These are phyloP conservation scores for Tetramorium alpestre DNA, from an alignment of 1,140 invertebrate genomes.

Conservation along the genomic window DNA sequence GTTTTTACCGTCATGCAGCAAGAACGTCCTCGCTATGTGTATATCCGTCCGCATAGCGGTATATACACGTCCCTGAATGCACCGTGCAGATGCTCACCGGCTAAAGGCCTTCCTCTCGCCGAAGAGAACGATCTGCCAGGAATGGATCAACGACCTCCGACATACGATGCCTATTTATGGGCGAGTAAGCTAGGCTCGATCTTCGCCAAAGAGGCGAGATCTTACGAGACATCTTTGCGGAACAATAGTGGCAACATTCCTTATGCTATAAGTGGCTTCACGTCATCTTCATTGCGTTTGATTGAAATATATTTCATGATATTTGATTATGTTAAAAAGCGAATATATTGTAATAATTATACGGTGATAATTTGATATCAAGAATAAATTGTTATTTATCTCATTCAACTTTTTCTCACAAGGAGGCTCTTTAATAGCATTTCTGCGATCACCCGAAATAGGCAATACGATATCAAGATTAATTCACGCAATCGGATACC, in stretches of 20 bases:
- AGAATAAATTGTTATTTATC: not conserved
- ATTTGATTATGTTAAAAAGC: not conserved
- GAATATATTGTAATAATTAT: not conserved
- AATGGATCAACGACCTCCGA: constrained; percentile 80
- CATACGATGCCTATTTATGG: constrained; percentile 73
- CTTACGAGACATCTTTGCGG: constrained; percentile 7
- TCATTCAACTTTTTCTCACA: not conserved
- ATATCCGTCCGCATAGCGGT: constrained; percentile 71
- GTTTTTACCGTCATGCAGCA: constrained; percentile 54
- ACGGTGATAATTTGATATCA: not conserved
- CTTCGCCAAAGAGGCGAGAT: constrained; percentile 44
- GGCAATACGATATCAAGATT: not conserved
- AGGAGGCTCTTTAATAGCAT: not conserved
- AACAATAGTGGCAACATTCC: constrained; percentile 11
- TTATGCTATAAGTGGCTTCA: not conserved
- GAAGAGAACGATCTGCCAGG: constrained; percentile 74
- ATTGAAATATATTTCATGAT: not conserved
- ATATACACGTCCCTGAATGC: constrained; percentile 73
- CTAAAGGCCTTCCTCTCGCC: constrained; percentile 70
- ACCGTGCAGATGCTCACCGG: constrained; percentile 70
- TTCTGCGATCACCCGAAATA: not conserved
- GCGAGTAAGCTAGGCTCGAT: constrained; percentile 62
- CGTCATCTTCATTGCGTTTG: not conserved
- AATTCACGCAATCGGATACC: not conserved
- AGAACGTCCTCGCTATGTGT: constrained; percentile 63